Evolutionary conservation across 2,888 invertebrate species (phyloP).

Genomic region (Fragum whitleyi): DNA sequence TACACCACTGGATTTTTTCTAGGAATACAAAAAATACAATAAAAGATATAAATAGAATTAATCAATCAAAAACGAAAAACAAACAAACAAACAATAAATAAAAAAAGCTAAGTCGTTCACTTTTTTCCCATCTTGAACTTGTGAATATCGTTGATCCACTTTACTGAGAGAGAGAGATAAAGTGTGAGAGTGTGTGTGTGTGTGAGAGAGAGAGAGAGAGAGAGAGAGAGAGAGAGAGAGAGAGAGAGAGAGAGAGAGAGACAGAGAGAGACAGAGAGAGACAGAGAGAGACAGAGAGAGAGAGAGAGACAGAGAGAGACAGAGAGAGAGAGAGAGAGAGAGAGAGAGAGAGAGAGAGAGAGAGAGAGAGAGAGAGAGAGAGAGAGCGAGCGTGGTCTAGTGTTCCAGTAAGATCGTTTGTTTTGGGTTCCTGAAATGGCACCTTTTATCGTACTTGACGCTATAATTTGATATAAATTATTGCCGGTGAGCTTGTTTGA

Average conservation of each 20-base stretch:
- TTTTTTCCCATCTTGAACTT: too few species aligned
- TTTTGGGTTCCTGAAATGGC: not conserved
- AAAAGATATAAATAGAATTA: not conserved
- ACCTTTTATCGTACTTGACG: too few species aligned
- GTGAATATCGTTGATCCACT: too few species aligned
- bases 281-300: not conserved
- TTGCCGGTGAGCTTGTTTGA: not conserved
- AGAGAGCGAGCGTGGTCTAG: not conserved
- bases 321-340: not conserved
- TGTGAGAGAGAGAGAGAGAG: not conserved
- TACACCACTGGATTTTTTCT: too few species aligned
- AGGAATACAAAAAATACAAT: too few species aligned
- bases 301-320: not conserved
- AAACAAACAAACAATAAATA: too few species aligned
- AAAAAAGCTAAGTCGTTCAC: too few species aligned
- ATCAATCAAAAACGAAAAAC: too few species aligned
- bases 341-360: not conserved
- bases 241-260: not conserved
- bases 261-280: not conserved
- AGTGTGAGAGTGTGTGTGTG: slow-evolving; percentile 7
- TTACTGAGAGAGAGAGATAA: not conserved
- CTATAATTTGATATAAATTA: not conserved
- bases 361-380: too few species aligned
- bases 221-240: not conserved
- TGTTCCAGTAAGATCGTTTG: too few species aligned